Percentiles rank a stretch among this genome's conserved stretches.
phyloP scores from a whole-genome alignment of 2,888 invertebrate species.

The Macrosoma leucophasiata region DNA sequence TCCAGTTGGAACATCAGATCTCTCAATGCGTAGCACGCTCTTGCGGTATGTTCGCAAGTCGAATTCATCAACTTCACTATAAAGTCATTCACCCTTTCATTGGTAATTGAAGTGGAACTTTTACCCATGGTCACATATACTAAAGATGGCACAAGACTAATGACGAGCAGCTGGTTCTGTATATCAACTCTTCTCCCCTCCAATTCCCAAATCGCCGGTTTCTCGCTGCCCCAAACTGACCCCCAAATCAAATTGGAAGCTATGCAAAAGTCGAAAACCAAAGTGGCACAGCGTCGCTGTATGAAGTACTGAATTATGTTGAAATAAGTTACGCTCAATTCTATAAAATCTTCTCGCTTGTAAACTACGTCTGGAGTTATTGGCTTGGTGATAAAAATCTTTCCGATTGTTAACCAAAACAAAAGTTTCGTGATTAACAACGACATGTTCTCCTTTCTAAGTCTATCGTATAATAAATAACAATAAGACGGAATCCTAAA shows the following conservation, averaged over 20 bases:
- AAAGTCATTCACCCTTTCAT: conserved; percentile 76
- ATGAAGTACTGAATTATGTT: conserved; percentile 46
- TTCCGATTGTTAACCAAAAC: conserved; percentile 57
- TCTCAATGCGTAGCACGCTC: conserved; percentile 76
- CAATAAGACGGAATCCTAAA: conserved; percentile 50
- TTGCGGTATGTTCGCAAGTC: conserved; percentile 78
- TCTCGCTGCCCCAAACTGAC: conserved; percentile 37
- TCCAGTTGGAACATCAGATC: conserved; percentile 67
- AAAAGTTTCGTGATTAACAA: conserved; percentile 66
- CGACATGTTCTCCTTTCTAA: conserved; percentile 60
- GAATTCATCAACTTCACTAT: conserved; percentile 76
- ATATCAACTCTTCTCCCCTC: conserved; percentile 48
- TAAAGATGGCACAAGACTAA: conserved; percentile 79
- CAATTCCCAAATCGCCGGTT: conserved; percentile 30
- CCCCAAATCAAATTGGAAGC: conserved; percentile 48
- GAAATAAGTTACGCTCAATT: conserved; percentile 45
- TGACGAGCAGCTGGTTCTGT: conserved; percentile 77
- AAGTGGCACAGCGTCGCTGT: conserved; percentile 39
- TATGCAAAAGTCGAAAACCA: conserved; percentile 51
- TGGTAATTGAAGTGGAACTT: conserved; percentile 35
- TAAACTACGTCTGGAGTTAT: conserved; percentile 43
- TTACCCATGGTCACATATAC: conserved; percentile 41
- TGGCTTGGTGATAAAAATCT: conserved; percentile 48
- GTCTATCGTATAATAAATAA: conserved; percentile 48
- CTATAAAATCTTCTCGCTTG: conserved; percentile 46